Base-by-base conservation (phyloP, 2,888 invertebrate genomes). In the Barypeithes pellucidus region DNA sequence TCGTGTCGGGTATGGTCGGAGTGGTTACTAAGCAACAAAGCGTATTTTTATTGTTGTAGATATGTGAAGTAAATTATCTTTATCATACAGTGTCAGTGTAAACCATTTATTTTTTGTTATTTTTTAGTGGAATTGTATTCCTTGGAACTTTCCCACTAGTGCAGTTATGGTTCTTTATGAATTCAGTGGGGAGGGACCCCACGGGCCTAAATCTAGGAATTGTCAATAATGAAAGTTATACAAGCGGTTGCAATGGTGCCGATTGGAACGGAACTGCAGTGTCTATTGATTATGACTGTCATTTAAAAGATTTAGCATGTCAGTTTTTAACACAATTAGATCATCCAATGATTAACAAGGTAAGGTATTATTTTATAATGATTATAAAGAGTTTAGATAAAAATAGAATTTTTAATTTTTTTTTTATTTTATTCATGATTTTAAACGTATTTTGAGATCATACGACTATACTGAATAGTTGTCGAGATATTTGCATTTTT, bases 91-190 rank as follows among this genome's bases (percentile, higher is more conserved):
- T n/a, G n/a, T n/a, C n/a, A n/a, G n/a, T n/a, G n/a, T n/a, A n/a
- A n/a, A n/a, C n/a, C 12, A 39, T 1, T 39, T n/a, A 4, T n/a
- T 39, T n/a, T 16, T 16, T 43, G 43, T 52, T 67, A 52, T 62
- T 60, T 87, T 88, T n/a, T 86, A 95, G 95, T 7, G 94, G 95
- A 39, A 87, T 96, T 29, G 85, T 93, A 75, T 97, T 97, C 85
- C 91, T 95, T 75, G 86, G 95, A 73, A 80, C 94, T 69, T 93
- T 97, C 82, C 97, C 97, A 11, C 87, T 96, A 14, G 87, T 96
- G 22, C 93, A 96, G 89, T 89, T 94, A 75, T 88, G 91, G 50
- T 89, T 94, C 39, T 96, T 97, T 85, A 93, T 95, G 85, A 84
- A 92, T 68, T 92, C 95, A 33, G 90, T 95, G 63, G 95, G 95